Conservation (phyloP, 2,113 vertebrate species). For the Psilopogon haemacephalus region DNA sequence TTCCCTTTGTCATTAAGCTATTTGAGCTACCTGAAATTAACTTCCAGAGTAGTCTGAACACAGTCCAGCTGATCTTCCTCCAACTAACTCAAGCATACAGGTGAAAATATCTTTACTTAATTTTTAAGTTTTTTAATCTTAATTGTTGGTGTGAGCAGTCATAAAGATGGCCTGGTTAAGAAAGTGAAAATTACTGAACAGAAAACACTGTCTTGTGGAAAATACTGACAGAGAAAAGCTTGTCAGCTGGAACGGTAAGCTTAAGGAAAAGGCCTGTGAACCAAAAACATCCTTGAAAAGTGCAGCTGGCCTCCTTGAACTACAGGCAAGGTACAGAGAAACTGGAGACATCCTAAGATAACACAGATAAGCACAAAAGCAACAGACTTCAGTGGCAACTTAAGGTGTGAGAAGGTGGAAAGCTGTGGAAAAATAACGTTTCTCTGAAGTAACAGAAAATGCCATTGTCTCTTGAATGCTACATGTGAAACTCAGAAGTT, state of each 20-base stretch:
- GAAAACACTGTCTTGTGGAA: neutral
- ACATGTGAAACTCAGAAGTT: neutral
- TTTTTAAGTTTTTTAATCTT: too few species aligned
- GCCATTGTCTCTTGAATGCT: neutral
- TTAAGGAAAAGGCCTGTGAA: neutral
- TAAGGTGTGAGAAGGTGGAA: neutral
- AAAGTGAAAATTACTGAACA: neutral
- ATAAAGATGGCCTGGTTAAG: neutral
- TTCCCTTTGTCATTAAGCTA: neutral
- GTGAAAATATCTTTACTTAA: neutral
- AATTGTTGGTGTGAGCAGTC: neutral
- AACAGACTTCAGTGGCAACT: neutral
- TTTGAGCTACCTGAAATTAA: neutral
- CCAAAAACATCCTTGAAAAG: neutral
- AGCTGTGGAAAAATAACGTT: neutral
- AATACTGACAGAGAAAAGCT: neutral
- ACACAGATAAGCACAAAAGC: rapidly evolving
- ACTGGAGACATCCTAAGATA: neutral
- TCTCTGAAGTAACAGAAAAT: neutral
- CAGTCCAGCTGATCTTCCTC: neutral
- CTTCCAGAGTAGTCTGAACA: neutral
- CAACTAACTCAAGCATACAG: neutral
- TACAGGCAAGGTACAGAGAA: neutral
- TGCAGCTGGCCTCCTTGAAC: too few species aligned
- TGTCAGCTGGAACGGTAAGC: neutral